Percentiles rank a stretch among this genome's conserved stretches.
These are phyloP conservation scores for Homarus gammarus DNA, from an alignment of 2,888 invertebrate genomes.

Conservation along the genomic window DNA sequence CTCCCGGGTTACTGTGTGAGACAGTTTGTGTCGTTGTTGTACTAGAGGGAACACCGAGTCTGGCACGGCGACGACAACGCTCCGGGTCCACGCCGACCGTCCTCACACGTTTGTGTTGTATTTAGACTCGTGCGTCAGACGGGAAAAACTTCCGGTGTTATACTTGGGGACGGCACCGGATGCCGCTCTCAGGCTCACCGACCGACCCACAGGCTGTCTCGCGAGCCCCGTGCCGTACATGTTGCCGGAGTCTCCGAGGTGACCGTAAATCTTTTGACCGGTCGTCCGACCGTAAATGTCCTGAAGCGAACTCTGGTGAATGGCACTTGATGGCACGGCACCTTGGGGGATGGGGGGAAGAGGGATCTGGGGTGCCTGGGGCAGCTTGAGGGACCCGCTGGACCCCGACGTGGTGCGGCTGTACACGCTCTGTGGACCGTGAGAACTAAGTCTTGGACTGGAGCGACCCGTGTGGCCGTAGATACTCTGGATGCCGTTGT, in stretches of 20 bases:
- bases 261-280: slow-evolving; percentile 55
- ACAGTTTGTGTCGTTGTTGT: neutral
- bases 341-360: slow-evolving; percentile 75
- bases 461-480: slow-evolving; percentile 61
- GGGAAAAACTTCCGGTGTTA: slow-evolving; percentile 57
- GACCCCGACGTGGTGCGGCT: slow-evolving; percentile 45
- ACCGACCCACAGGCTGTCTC: slow-evolving; percentile 64
- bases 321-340: slow-evolving; percentile 37
- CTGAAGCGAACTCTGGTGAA: slow-evolving; percentile 49
- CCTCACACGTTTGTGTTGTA: slow-evolving; percentile 73
- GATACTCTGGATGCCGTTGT: slow-evolving; percentile 36
- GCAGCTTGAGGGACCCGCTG: slow-evolving; percentile 33
- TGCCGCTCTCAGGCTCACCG: slow-evolving; percentile 60
- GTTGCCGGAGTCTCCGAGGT: slow-evolving; percentile 35
- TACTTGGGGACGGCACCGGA: slow-evolving; percentile 59
- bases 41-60: neutral
- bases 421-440: slow-evolving; percentile 61
- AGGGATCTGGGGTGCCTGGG: slow-evolving; percentile 74
- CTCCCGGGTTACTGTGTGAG: neutral
- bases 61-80: neutral
- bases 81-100: neutral
- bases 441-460: slow-evolving; percentile 32
- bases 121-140: slow-evolving; percentile 67
- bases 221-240: slow-evolving; percentile 23
- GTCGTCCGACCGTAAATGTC: slow-evolving; percentile 60